phyloP scores from a whole-genome alignment of 2,888 invertebrate genomes.

The Alloplasta piceator region DNA sequence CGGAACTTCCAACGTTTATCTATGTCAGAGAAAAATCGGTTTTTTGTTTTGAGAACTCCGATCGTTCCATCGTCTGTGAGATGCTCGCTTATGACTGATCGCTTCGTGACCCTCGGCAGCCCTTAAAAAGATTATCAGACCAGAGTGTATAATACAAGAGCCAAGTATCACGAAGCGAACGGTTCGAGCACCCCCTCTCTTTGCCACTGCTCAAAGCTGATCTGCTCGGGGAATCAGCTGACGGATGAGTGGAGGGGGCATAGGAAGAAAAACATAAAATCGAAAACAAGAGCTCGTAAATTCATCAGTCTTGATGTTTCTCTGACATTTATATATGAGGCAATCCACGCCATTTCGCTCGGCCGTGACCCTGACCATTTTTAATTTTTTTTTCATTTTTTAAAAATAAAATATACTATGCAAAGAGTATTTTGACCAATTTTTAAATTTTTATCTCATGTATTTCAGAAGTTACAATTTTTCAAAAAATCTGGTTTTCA shows the following conservation, averaged over 20 bases:
- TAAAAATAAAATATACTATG: too few relatives aligned
- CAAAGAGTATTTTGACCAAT: too few relatives aligned
- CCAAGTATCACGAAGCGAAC: conserved; percentile 1
- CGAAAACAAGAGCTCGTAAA: neutral
- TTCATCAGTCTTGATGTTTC: too few relatives aligned
- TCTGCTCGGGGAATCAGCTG: neutral
- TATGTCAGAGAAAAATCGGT: neutral
- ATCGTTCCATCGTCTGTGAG: conserved; percentile 32
- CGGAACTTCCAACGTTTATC: neutral
- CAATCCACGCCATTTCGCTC: too few relatives aligned
- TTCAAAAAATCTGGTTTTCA: too few relatives aligned
- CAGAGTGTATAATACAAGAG: neutral
- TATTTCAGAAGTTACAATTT: too few relatives aligned
- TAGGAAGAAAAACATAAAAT: neutral
- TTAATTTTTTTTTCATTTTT: too few relatives aligned
- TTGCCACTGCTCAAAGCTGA: neutral
- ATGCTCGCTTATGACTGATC: conserved; percentile 61
- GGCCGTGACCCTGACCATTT: too few relatives aligned
- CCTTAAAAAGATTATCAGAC: conserved; percentile 63
- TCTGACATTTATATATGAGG: too few relatives aligned
- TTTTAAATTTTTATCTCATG: too few relatives aligned
- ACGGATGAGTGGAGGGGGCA: neutral
- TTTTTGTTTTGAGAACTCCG: neutral
- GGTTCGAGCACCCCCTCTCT: conserved; percentile 16
- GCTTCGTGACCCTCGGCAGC: conserved; percentile 60